Percentiles rank a stretch among this genome's conserved stretches.
These are phyloP conservation scores for Chaenocephalus aceratus DNA, from an alignment of 2,113 vertebrate genomes.

Conservation along the genomic window DNA sequence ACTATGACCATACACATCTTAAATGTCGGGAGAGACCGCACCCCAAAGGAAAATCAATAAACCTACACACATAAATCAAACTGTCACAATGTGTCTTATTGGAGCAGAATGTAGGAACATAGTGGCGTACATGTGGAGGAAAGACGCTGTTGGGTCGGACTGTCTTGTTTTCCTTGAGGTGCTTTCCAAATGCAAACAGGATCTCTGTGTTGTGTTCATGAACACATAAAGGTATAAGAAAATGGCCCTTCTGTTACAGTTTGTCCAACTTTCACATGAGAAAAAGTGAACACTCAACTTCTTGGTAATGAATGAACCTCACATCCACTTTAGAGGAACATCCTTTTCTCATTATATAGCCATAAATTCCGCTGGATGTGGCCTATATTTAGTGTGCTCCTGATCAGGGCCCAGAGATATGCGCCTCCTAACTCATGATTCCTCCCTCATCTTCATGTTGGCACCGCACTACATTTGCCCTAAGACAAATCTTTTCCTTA, in stretches of 20 bases:
- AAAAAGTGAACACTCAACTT: conserved; percentile 91
- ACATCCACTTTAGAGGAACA: conserved; percentile 88
- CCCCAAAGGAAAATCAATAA: too few species aligned
- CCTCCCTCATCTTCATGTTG: conserved; percentile 66
- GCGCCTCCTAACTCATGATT: conserved; percentile 83
- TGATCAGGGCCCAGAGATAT: conserved; percentile 92
- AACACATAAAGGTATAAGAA: not conserved
- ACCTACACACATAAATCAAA: too few species aligned
- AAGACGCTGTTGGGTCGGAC: too few species aligned
- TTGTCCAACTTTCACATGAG: conserved; percentile 93
- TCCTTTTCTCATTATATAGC: conserved; percentile 98
- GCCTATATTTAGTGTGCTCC: conserved; percentile 96
- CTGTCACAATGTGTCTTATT: conserved; percentile 21
- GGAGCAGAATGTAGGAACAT: not conserved
- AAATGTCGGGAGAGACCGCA: too few species aligned
- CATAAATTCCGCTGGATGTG: conserved; percentile 95
- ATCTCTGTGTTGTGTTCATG: not conserved
- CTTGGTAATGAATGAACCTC: conserved; percentile 90
- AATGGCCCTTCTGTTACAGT: conserved; percentile 52
- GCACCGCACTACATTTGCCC: conserved; percentile 57
- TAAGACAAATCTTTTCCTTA: conserved; percentile 68
- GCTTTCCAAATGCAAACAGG: too few species aligned
- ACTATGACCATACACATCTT: too few species aligned
- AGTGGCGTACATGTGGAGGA: not conserved
- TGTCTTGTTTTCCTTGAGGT: too few species aligned